Evolutionary conservation across 2,888 invertebrate genomes (phyloP).

Genomic region (Octodonta nipae): DNA sequence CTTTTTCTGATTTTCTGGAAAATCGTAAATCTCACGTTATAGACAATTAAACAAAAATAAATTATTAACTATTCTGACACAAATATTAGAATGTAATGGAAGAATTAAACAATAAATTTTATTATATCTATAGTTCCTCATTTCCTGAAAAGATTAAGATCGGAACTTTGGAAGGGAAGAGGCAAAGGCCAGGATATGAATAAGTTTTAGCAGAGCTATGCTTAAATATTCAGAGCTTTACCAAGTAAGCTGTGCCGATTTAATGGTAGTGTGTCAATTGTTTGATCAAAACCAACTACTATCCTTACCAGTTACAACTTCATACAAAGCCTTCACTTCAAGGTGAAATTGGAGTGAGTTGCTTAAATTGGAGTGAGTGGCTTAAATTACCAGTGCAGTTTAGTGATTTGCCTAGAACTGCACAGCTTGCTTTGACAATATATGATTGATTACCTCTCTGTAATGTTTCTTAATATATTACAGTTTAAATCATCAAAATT

Average conservation of each 20-base stretch:
- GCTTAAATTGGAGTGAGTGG: constrained; percentile 93
- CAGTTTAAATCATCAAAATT: too few relatives aligned
- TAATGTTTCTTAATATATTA: too few relatives aligned
- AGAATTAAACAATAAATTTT: constrained; percentile 64
- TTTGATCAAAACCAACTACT: constrained; percentile 68
- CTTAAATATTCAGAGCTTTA: constrained; percentile 82
- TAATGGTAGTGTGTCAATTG: constrained; percentile 78
- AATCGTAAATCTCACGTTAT: too few relatives aligned
- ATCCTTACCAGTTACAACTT: constrained; percentile 74
- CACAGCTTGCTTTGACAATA: constrained; percentile 75
- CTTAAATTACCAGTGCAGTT: constrained; percentile 78
- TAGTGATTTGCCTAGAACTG: constrained; percentile 79
- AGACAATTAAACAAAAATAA: too few relatives aligned
- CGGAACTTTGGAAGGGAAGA: constrained; percentile 84
- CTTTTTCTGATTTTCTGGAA: too few relatives aligned
- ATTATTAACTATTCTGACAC: too few relatives aligned
- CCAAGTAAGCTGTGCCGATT: constrained; percentile 71
- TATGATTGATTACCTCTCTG: constrained; percentile 90
- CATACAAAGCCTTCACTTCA: constrained; percentile 83
- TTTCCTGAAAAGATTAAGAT: constrained; percentile 75
- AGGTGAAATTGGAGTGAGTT: constrained; percentile 86
- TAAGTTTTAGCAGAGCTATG: constrained; percentile 73
- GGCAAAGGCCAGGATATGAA: constrained; percentile 75
- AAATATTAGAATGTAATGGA: constrained; percentile 49
- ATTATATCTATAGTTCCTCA: constrained; percentile 84